Evolutionary conservation across 2,888 invertebrate genomes (phyloP), one percentile per base, ranked within the genome.

Genomic region (Epinotia nisella): DNA sequence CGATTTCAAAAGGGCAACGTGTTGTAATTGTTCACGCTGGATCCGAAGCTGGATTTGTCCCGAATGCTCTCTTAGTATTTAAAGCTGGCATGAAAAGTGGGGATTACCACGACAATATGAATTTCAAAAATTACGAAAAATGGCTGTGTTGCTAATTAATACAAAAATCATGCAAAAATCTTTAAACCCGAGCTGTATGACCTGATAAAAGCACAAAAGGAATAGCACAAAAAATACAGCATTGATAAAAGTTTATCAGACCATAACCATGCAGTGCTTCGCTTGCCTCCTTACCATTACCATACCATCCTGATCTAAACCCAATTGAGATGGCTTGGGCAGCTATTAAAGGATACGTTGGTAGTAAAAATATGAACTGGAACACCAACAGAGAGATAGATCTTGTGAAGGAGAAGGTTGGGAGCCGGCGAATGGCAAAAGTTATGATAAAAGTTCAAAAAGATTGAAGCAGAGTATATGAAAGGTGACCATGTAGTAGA

Each of bases 101-200:
- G 2, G 83, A 84, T 67, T 81, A 82, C 35, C 81, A 83, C 61
- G 80, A 80, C 39, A 78, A 82, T 51, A 82, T 83, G 80, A 85
- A 82, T 74, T 72, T 41, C 21, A 72, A 71, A 9, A 81, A 80
- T 75, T 83, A 79, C 60, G 76, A 75, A 61, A 78, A 80, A 73
- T 84, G 83, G 82, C 60, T 84, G 1, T 55, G 74, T 29, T 77
- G 74, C 7, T 75, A 81, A 67, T 69, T 83, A 39, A 65, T 82
- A 2, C 81, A 82, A 15, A 83, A 82, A 24, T 56, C 21, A 56
- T 56, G 55, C 21, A 11, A 56, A 56, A 56, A 72, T 72, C 62
- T 19, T 66, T 9, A 74, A 76, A 45, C 74, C 74, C 3, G 56
- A 70, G 21, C 49, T 70, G 41, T 76, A 72, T 35, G 35, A 62